Evolutionary conservation across 2,113 vertebrate genomes (phyloP), one percentile per base, ranked within the genome.

Genomic region (Leuciscus idus): DNA sequence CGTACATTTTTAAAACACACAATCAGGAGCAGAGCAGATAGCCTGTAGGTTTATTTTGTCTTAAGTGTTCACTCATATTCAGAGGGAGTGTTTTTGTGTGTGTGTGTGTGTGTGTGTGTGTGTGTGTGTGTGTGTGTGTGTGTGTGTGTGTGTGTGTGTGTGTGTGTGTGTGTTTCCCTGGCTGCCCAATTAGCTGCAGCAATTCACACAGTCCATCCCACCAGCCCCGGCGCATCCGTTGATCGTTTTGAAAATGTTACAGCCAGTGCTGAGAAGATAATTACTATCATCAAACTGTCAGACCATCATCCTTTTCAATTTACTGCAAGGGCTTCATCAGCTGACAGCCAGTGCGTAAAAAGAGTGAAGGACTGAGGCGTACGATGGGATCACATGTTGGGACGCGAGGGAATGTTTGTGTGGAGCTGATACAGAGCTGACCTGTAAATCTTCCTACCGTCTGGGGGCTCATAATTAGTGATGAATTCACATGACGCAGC

Each of bases 251-350:
- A 85, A 43, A 76, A 80, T 81, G 55, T 28, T 83, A 64, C 30
- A 83, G 30, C 57, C n/a, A 83, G 36, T 9, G 73, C 73, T 85
- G 84, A 82, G 13, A 28, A 74, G 70, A 61, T 85, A 89, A 89
- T 87, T 85, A 66, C 84, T 80, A 57, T 87, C 62, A 85, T 89
- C 57, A 89, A 87, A 46, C 66, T 85, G 84, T 85, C 86, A 85
- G 80, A 12, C 73, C 61, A 39, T 59, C 86, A 87, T 89, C 79
- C 83, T 75, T 30, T 83, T 85, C 23, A 89, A 78, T 89, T 79
- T 83, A 55, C 46, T 78, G 73, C 64, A 17, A 19, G 74, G 26
- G 72, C 9, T 50, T 30, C 15, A 43, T 86, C 70, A 74, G 73
- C 33, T 64, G 59, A 76, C 59, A 83, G 82, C 46, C 75, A 75